phyloP scores from a whole-genome alignment of 2,113 vertebrate species.

The Bombycilla garrulus region DNA sequence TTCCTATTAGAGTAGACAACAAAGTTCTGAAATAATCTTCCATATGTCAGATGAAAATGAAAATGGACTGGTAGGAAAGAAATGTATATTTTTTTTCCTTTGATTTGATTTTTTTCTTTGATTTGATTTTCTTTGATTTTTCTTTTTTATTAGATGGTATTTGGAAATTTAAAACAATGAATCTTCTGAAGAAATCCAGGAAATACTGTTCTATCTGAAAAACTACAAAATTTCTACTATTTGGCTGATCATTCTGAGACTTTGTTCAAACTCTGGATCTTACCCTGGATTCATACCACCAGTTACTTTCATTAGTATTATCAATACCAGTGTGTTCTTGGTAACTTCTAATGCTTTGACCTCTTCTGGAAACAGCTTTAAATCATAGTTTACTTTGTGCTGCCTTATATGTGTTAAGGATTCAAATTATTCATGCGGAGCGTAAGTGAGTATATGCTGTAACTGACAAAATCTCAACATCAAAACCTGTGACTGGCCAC shows the following conservation, averaged over 20 bases:
- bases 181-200: neutral
- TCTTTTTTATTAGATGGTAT: neutral
- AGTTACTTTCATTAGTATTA: neutral
- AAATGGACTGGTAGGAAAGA: neutral
- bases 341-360: neutral
- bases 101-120: neutral
- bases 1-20: neutral
- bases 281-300: neutral
- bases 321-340: neutral
- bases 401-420: neutral
- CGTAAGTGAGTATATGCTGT: neutral
- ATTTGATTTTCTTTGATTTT: too few relatives aligned
- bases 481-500: neutral
- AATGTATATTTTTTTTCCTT: neutral
- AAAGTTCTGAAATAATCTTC: neutral
- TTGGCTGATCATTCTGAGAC: neutral
- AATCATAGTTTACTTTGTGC: neutral
- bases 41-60: neutral
- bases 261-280: neutral
- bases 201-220: neutral
- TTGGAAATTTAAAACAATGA: neutral
- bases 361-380: neutral
- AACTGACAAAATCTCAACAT: neutral
- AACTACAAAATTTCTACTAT: neutral
- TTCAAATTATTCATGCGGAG: neutral